Conservation (phyloP, 2,113 vertebrate species). For the Martes martes region DNA sequence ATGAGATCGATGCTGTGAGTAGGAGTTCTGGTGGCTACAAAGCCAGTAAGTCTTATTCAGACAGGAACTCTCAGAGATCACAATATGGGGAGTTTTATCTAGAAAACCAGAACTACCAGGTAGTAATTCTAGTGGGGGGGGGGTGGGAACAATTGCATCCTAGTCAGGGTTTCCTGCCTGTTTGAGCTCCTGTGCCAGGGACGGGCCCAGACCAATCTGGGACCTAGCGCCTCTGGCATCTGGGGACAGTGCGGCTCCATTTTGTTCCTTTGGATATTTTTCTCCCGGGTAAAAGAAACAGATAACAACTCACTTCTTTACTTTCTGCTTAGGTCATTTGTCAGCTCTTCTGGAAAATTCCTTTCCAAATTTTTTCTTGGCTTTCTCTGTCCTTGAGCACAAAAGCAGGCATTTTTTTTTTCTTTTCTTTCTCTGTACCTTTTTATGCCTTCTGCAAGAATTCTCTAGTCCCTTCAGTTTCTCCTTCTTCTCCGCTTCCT, state of each 20-base stretch:
- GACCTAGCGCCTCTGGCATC: not conserved
- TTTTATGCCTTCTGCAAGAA: not conserved
- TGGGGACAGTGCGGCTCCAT: not conserved
- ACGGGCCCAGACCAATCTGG: not conserved
- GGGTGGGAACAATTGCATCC: not conserved
- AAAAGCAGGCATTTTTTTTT: not conserved
- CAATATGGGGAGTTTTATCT: not conserved
- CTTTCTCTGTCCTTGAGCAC: not conserved
- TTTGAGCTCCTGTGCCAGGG: not conserved
- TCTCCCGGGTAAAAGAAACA: not conserved
- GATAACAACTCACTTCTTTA: not conserved
- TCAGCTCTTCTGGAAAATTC: not conserved
- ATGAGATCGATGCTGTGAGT: conserved; percentile 97
- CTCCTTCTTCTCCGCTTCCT: not conserved
- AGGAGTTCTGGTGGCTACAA: not conserved
- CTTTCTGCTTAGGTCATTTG: not conserved
- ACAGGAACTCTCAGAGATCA: not conserved
- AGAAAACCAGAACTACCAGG: not conserved
- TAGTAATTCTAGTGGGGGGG: not conserved
- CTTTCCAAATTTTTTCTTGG: not conserved
- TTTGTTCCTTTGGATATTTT: not conserved
- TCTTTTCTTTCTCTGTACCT: not conserved
- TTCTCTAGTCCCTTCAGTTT: not conserved
- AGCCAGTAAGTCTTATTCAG: not conserved
- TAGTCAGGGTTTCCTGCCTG: not conserved